Base-by-base conservation (phyloP, 2,797 vertebrate species). In the Manis crassicaudata region DNA sequence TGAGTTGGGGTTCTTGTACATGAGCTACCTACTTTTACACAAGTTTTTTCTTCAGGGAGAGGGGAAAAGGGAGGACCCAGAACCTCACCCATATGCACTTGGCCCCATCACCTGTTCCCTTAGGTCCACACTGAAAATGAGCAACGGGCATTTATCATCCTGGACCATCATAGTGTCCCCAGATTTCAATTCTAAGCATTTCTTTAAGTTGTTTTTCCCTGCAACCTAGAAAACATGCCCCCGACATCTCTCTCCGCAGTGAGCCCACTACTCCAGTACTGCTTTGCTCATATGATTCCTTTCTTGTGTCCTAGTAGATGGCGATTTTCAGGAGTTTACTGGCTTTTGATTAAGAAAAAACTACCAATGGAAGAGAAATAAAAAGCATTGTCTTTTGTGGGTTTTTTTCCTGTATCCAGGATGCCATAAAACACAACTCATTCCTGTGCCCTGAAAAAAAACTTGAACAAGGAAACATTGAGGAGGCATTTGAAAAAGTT, bases 401-500 rank as follows among this genome's bases (percentile, higher is more conserved):
- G 92, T 2, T 96, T 67, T 94, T 95, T n/a, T 76, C 77, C 95
- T 13, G 21, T 10, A 56, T 94, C 56, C 84, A 99, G 98, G 98
- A 99, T 25, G 98, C 98, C 73, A 96, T 98, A 97, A 97, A 97
- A 87, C 92, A 98, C 92, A 98, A 97, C 56, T 98, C 98, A 0
- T 99, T 98, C 97, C 98, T 98, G 73, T 97, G 98, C 62, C 98
- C 98, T 75, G 95, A 97, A 96, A 98, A 98, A 92, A 98, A 97
- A 95, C 97, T 99, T 68, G 98, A 98, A 84, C 94, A 98, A 56
- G 98, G 98, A 96, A 97, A 98, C 58, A 83, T 98, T 43, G 98
- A 99, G 80, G 96, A 98, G 43, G 98, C 98, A 4, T 98, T 99
- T 97, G 97, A 97, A 97, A 97, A 83, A 54, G 98, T 97, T 1